Evolutionary conservation across 2,888 invertebrate species (phyloP), one percentile per base, ranked within the genome.

Genomic region (Thereva unica): DNA sequence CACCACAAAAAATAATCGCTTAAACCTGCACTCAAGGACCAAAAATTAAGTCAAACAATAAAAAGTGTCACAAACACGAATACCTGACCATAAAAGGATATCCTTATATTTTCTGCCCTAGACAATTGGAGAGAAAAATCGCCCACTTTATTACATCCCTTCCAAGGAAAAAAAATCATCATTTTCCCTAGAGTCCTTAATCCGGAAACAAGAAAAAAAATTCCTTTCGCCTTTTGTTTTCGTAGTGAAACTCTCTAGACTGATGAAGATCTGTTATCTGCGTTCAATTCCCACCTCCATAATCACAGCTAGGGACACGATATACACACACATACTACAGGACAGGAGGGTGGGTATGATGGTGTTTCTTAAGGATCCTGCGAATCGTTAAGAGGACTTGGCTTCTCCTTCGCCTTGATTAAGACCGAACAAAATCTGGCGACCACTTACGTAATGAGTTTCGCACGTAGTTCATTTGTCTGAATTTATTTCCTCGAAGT

Each of bases 381-480:
- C 47, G 49, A 59, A 35, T 59, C 37, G 47, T 56, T 49, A 66
- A 67, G 54, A 67, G 47, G 61, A 55, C 63, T 50, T 59, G 23
- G 23, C 23, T 23, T 23, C 23, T 61, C 63, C 47, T 7, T 45
- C n/a, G 54, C 10, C 8, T 55, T 67, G 67, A 67, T 67, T 67
- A 67, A 67, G 55, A 53, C 63, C 37, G 47, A 67, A 61, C 47
- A 54, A 53, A 67, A 47, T 47, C 54, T 40, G 63, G 67, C 67
- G 54, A 47, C 64, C 64, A 67, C 67, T 67, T 63, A 67, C 63
- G 49, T 67, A 67, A 67, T 67, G 67, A 67, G 61, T 67, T 67
- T 67, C 67, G 55, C 67, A 63, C 67, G 67, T 63, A 67, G 54
- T 59, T 63, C 61, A 67, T 67, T 67, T 67, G 67, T 67, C 67